Conservation (phyloP, 2,113 vertebrate genomes). For the Conger conger region DNA sequence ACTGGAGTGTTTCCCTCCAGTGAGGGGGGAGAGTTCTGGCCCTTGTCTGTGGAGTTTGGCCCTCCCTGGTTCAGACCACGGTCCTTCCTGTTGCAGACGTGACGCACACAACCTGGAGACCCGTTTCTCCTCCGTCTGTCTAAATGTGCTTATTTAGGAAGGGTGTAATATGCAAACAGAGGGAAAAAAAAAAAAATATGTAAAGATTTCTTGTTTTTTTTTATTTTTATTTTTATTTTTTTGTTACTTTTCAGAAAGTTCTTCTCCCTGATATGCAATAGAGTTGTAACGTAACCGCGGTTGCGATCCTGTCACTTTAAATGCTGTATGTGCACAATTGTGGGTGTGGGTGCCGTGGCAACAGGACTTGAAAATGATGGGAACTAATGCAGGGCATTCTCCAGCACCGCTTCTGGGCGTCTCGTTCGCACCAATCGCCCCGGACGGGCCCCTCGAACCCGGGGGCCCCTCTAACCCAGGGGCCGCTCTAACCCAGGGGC, state of each 20-base stretch:
- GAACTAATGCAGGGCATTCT: constrained; percentile 64
- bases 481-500: constrained; percentile 45
- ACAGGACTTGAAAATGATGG: constrained; percentile 70
- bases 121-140: constrained; percentile 10
- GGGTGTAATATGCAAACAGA: constrained; percentile 67
- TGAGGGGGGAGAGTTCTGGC: background rate
- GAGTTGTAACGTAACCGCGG: constrained; percentile 68
- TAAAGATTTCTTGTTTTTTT: constrained; percentile 7
- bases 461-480: constrained; percentile 43
- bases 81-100: too few relatives aligned
- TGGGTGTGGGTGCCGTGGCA: constrained; percentile 60
- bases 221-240: constrained; percentile 47
- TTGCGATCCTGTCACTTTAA: constrained; percentile 73
- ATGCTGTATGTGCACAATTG: constrained; percentile 72
- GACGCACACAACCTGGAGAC: background rate
- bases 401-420: constrained; percentile 48
- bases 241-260: constrained; percentile 50
- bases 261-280: constrained; percentile 70
- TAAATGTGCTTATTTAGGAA: constrained; percentile 4
- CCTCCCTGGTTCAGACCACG: background rate
- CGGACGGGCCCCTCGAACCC: constrained; percentile 42
- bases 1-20: background rate
- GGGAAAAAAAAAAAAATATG: constrained; percentile 53
- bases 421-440: constrained; percentile 61
- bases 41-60: background rate